phyloP scores from a whole-genome alignment of 2,113 vertebrate genomes.

The Coptodon rendalli region DNA sequence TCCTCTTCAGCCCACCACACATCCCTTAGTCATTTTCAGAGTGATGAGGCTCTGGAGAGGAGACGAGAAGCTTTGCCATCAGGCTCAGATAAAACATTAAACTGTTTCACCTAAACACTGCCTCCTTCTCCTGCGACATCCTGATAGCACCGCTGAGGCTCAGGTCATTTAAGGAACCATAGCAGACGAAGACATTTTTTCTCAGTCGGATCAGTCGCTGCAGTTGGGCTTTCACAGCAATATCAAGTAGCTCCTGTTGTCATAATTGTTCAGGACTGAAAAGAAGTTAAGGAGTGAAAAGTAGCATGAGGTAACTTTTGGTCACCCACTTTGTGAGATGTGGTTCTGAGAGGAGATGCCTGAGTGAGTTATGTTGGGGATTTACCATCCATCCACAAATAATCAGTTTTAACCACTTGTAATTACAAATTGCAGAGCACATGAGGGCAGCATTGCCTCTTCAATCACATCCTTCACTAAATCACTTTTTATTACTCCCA shows the following conservation, averaged over 20 bases:
- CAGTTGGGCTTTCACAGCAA: background rate
- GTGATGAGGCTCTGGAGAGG: background rate
- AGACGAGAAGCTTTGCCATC: constrained; percentile 12
- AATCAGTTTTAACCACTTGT: background rate
- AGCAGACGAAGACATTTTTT: background rate
- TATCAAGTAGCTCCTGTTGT: background rate
- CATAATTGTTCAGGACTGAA: background rate
- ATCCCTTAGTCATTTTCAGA: constrained; percentile 31
- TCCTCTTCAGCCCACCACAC: constrained; percentile 50
- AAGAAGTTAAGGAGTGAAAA: background rate
- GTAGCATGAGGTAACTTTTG: background rate
- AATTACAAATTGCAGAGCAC: constrained; percentile 29
- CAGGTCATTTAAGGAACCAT: background rate
- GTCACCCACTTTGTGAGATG: background rate
- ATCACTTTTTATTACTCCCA: constrained; percentile 34
- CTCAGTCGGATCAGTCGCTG: background rate
- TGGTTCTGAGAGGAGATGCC: background rate
- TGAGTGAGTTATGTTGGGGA: constrained; percentile 19
- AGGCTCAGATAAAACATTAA: background rate
- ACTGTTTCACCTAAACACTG: background rate
- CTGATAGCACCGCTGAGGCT: background rate
- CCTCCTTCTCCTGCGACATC: background rate
- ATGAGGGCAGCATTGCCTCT: constrained; percentile 68
- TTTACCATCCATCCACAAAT: constrained; percentile 13
- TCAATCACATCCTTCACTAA: constrained; percentile 7